Conservation (phyloP, 37 sponge, comb jelly and placozoan genomes). For the Tethya wilhelma region DNA sequence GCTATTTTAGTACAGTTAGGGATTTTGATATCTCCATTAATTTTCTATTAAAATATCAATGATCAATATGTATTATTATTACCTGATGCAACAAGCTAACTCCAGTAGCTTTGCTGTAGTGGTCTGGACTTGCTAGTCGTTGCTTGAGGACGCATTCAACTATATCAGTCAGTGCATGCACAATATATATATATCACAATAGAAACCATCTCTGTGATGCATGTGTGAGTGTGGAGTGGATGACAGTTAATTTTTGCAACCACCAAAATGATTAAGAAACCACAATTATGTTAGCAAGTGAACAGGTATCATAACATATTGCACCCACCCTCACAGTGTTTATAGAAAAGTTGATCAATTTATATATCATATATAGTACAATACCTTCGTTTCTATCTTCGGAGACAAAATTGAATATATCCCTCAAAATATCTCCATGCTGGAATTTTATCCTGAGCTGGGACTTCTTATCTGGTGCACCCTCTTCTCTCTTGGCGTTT, state of each 20-base stretch:
- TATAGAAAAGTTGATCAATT: too few species aligned
- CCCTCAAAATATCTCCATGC: too few species aligned
- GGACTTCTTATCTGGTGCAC: neutral
- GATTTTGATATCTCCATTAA: neutral
- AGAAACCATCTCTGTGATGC: neutral
- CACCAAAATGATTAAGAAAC: neutral
- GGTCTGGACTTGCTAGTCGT: constrained; percentile 28
- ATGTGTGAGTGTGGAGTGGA: neutral
- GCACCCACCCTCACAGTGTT: too few species aligned
- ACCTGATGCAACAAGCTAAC: constrained; percentile 71
- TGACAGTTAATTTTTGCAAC: neutral
- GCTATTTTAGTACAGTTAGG: too few species aligned
- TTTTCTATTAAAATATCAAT: too few species aligned
- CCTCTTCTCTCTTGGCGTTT: neutral
- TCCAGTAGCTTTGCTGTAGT: constrained; percentile 51
- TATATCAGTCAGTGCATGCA: neutral
- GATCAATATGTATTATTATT: constrained; percentile 4
- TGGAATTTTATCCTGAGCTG: neutral
- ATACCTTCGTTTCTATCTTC: too few species aligned
- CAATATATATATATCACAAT: neutral
- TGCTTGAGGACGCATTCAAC: neutral
- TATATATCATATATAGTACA: too few species aligned
- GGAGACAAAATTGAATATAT: too few species aligned
- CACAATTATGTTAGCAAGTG: too few species aligned
- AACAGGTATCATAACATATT: too few species aligned